Base-by-base conservation (phyloP, 2,113 vertebrate species). In the Paralichthys olivaceus region DNA sequence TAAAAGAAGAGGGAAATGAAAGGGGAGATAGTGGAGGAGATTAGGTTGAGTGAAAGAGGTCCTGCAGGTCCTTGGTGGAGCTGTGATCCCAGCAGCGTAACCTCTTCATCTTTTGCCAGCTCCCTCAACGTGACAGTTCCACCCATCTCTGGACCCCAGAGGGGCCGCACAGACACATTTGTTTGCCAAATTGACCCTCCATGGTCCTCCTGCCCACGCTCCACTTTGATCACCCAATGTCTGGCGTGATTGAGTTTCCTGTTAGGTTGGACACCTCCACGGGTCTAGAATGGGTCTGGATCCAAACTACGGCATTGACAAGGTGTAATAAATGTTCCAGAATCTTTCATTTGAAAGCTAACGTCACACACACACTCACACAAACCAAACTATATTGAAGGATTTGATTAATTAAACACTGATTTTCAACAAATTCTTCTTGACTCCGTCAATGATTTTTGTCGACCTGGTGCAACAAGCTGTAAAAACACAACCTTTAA, bases 71-170 rank as follows among this genome's bases (percentile, higher is more conserved):
- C 59, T 57, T 62, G 83, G 88, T 80, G 77, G 75, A 80, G 84
- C 79, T 81, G 60, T 66, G 77, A 89, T 85, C 84, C 91, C 61
- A 28, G 25, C 83, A 85, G 82, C 47, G 37, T 49, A 79, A 90
- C 85, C 87, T 86, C 90, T 86, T 88, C 87, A 87, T 91, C 89
- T 81, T 51, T 83, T 57, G 65, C 79, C 86, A 84, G 84, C 86
- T 90, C 65, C 74, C 80, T 77, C 55, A 5, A 86, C 79, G 59
- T 83, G 91, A 90, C 88, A 89, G 90, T 66, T 84, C 77, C 40
- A 65, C 78, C 84, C 83, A 72, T 63, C 71, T 79, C 76, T 20
- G 64, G 59, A 77, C 81, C 83, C 86, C 74, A 70, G 75, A 84
- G 84, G 87, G 67, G 72, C 74, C 5, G 53, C 72, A 47, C 6